These are phyloP conservation scores for Plecotus auritus DNA, from an alignment of 2,113 vertebrate species.

Conservation along the genomic window DNA sequence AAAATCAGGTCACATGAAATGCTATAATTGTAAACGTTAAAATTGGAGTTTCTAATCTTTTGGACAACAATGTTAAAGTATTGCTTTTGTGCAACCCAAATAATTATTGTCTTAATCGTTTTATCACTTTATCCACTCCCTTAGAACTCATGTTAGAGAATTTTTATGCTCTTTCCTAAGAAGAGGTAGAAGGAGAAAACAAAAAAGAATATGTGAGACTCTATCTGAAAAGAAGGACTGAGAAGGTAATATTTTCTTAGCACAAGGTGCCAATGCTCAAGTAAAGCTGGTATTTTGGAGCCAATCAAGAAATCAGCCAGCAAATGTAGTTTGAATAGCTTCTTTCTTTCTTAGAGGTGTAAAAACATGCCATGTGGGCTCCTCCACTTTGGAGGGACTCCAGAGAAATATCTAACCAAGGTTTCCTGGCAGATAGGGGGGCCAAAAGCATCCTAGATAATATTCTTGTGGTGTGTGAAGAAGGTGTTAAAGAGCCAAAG, in stretches of 20 bases:
- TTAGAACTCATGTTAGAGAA: neutral
- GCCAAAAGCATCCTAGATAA: conserved; percentile 63
- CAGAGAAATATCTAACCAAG: conserved; percentile 74
- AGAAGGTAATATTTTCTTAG: conserved; percentile 68
- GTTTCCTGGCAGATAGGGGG: conserved; percentile 65
- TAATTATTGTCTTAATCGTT: conserved; percentile 5
- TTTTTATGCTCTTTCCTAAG: neutral
- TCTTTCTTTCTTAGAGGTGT: conserved; percentile 67
- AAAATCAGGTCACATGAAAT: neutral
- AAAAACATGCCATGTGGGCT: conserved; percentile 72
- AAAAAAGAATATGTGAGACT: conserved; percentile 26
- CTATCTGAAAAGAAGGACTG: conserved; percentile 24
- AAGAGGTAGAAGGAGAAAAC: neutral
- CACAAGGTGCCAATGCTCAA: conserved; percentile 47
- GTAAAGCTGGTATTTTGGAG: conserved; percentile 53
- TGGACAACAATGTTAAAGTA: neutral
- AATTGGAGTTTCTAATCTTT: conserved; percentile 7
- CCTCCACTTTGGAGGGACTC: conserved; percentile 66
- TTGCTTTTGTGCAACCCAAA: neutral
- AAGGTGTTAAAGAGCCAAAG: conserved; percentile 70
- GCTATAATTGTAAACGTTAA: neutral
- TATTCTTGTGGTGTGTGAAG: conserved; percentile 60
- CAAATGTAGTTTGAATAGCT: conserved; percentile 62
- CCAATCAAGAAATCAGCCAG: conserved; percentile 64
- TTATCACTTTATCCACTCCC: neutral